These are phyloP conservation scores for Struthio camelus DNA, from an alignment of 2,113 vertebrate genomes.

Conservation along the genomic window DNA sequence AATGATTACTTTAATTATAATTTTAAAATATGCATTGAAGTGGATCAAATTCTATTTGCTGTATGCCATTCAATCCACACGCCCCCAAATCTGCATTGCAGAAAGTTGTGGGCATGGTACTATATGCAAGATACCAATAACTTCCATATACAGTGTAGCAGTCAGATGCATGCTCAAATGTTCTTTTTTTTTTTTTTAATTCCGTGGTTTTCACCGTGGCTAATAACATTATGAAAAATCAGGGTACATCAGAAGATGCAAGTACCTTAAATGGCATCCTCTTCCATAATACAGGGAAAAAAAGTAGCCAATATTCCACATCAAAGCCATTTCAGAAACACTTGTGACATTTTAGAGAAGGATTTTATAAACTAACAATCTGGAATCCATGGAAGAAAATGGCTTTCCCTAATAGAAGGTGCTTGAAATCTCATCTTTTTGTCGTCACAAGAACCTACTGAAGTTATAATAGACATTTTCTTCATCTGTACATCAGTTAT, in stretches of 20 bases:
- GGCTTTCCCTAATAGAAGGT: not conserved
- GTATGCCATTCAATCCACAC: not conserved
- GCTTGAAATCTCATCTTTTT: not conserved
- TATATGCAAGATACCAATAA: not conserved
- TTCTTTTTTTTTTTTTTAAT: not conserved
- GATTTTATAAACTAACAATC: not conserved
- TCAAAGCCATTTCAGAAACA: conserved; percentile 1
- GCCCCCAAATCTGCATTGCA: not conserved
- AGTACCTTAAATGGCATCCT: not conserved
- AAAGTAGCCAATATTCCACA: not conserved
- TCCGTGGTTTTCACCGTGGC: not conserved
- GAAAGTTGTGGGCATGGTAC: not conserved
- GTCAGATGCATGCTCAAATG: not conserved
- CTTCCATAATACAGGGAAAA: not conserved
- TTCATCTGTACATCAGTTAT: not conserved
- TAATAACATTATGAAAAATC: conserved; percentile 35
- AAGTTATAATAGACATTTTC: not conserved
- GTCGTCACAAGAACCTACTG: not conserved
- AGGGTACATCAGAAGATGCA: conserved; percentile 7
- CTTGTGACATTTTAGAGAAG: not conserved
- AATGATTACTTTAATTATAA: not conserved
- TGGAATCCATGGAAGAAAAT: not conserved
- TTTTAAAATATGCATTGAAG: not conserved
- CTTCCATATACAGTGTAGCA: not conserved
- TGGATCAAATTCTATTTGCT: not conserved